Evolutionary conservation across 1,140 invertebrate species (phyloP).

Genomic region (Drosophila dunni): DNA sequence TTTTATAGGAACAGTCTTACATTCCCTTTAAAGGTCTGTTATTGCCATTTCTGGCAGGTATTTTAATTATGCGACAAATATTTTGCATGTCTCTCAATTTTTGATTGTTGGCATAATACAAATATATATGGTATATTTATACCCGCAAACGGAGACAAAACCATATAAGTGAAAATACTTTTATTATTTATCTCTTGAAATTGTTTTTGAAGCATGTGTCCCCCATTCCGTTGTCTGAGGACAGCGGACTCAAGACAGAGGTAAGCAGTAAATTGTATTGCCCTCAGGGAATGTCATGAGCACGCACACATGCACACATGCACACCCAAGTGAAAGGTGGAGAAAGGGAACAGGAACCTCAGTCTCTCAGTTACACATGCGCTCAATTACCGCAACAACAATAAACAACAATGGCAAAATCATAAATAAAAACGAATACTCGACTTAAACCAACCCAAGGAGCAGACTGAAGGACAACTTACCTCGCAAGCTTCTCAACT

Average conservation of each 20-base stretch:
- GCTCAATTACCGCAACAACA: constrained; percentile 64
- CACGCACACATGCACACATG: constrained; percentile 16
- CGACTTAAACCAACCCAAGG: constrained; percentile 10
- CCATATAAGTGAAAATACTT: constrained; percentile 61
- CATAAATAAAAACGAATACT: constrained; percentile 61
- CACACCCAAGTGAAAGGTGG: not conserved
- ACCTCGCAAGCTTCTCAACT: constrained; percentile 69
- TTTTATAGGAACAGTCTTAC: too few relatives aligned
- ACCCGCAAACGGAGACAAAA: constrained; percentile 13
- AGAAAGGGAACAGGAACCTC: not conserved
- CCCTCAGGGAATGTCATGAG: constrained; percentile 48
- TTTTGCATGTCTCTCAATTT: constrained; percentile 45
- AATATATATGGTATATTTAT: constrained; percentile 61
- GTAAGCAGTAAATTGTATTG: constrained; percentile 65
- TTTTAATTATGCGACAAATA: constrained; percentile 78
- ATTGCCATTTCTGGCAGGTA: constrained; percentile 46
- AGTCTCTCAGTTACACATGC: constrained; percentile 33
- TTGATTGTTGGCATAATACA: not conserved
- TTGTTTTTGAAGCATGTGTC: constrained; percentile 47
- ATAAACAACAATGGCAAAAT: constrained; percentile 65
- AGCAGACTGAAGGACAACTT: constrained; percentile 41
- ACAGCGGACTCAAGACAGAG: constrained; percentile 17
- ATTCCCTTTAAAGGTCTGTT: not conserved
- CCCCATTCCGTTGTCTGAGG: not conserved
- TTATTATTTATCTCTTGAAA: constrained; percentile 76